Base-by-base conservation (phyloP, 2,888 invertebrate genomes). In the Ormyrus labotus region DNA sequence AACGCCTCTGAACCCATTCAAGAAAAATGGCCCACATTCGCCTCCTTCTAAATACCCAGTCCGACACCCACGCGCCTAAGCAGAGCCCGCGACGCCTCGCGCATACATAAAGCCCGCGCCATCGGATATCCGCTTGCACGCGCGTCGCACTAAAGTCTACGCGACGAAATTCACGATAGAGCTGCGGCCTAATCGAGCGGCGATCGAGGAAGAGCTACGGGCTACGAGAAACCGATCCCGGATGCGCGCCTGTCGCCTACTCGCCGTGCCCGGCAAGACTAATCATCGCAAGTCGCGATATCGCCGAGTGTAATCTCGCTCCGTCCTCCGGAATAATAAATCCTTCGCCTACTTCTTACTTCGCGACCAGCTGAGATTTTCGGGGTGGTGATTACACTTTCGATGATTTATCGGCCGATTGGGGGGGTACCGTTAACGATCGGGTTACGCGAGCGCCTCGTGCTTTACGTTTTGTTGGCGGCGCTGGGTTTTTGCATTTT, bases 181-280 rank as follows among this genome's bases (percentile, higher is more conserved):
- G 7, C 55, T 7, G 11, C 60, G 19, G 19, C 51, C 11, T 61
- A 61, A 61, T 71, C 70, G 53, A 70, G 60, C 13, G 34, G 34
- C 60, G 19, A 48, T 76, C 76, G 58, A 71, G 71, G 78, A 72
- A 74, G 34, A 34, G 58, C 47, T n/a, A 34, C 9, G 19, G 58
- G 48, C 13, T 34, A 3, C 50, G 45, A 11, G 73, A 73, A 74
- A 74, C 68, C 74, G 69, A 74, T 79, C 73, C 79, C 79, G 79
- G 79, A 79, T 74, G 60, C 11, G n/a, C n/a, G 67, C 34, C 34
- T 48, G 63, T 71, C 70, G 11, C 47, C 65, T 72, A 34, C 34
- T 34, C 34, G 34, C 34, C 79, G 79, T 74, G 79, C 69, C 51
- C 51, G 51, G 74, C 68, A 79, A 79, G 63, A 57, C 73, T 74